Evolutionary conservation across 2,888 invertebrate species (phyloP).

Genomic region (Zeuzera pyrina): DNA sequence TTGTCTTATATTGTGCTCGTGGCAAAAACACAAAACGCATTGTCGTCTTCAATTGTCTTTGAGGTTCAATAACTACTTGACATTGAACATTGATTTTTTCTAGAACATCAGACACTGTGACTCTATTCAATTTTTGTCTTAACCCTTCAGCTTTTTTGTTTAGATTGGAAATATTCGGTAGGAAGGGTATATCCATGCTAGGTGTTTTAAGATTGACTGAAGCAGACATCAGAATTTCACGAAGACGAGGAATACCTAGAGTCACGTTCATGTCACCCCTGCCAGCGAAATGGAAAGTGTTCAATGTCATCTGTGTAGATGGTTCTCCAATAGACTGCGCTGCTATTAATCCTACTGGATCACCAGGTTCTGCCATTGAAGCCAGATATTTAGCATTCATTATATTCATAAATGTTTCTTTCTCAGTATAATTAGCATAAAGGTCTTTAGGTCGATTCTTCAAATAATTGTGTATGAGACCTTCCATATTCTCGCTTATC

Average conservation of each 20-base stretch:
- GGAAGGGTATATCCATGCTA: constrained; percentile 94
- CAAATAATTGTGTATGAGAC: constrained; percentile 75
- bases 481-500: constrained; percentile 85
- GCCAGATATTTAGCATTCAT: constrained; percentile 84
- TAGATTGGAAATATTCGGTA: constrained; percentile 47
- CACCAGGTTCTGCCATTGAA: constrained; percentile 90
- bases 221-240: constrained; percentile 98
- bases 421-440: constrained; percentile 40
- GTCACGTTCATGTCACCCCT: constrained; percentile 99
- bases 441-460: constrained; percentile 45
- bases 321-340: constrained; percentile 99
- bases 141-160: constrained; percentile 78
- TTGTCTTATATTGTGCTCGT: constrained; percentile 79
- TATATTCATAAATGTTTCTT: constrained; percentile 76
- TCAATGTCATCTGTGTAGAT: constrained; percentile 99
- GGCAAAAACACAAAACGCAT: constrained; percentile 84
- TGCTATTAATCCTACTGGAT: constrained; percentile 96
- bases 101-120: constrained; percentile 85
- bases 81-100: constrained; percentile 78
- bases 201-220: constrained; percentile 96
- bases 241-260: constrained; percentile 96
- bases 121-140: constrained; percentile 81
- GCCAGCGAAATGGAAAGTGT: constrained; percentile 99
- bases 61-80: constrained; percentile 68
- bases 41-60: constrained; percentile 75